Evolutionary conservation across 2,113 vertebrate species (phyloP), one percentile per base, ranked within the genome.

Genomic region (Labrus mixtus): DNA sequence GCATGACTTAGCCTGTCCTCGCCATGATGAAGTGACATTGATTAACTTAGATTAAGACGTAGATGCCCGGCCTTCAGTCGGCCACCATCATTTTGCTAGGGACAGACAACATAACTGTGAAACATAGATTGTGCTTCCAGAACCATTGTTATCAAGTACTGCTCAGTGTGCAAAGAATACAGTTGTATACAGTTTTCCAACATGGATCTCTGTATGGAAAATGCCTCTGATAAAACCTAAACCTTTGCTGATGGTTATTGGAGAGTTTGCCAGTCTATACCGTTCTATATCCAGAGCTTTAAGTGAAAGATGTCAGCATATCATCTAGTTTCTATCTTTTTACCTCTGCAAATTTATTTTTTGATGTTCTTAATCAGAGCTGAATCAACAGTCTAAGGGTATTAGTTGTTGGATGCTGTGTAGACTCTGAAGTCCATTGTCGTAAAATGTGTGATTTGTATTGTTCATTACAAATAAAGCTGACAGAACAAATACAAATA

Each of bases 41-140:
- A 90, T 87, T 83, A 80, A 51, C 61, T 83, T 19, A 71, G 78
- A 90, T 87, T 83, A 87, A 87, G 90, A 91, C 45, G 3, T 73
- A 84, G 72, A 73, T 19, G 23, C 23, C 77, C 33, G 55, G 58
- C 68, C 73, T 79, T 74, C 71, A 39, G 59, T 71, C 78, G 16
- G n/a, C 64, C 33, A 22, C 61, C 4, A 41, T 76, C 58, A 74
- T 64, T 72, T 68, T 50, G 29, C n/a, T 20, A 37, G 64, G 48
- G 33, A n/a, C 43, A 61, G 57, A 23, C 41, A 41, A 51, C 48
- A 20, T n/a, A 51, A 45, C 64, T 20, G n/a, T 45, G 48, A 20
- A 33, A 37, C 59, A 68, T 41, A 15, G 61, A 45, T 41, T 12
- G 37, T 15, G 64, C 8, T 23, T 71, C 63, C 25, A 37, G 2